These are phyloP conservation scores for Aramus guarauna DNA, from an alignment of 2,113 vertebrate species.

Conservation along the genomic window DNA sequence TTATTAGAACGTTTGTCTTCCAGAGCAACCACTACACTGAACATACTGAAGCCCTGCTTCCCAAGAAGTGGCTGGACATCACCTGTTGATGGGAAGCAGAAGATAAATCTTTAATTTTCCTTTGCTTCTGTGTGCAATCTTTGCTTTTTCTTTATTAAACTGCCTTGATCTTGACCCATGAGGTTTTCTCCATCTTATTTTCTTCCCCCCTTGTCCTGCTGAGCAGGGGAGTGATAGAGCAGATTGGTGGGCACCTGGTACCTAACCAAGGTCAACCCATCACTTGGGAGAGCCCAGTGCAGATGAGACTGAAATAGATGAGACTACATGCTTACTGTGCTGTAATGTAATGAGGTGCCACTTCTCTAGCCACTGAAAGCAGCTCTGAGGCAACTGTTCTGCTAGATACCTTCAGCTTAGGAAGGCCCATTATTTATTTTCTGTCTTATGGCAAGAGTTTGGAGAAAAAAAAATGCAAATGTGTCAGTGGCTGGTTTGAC, in stretches of 20 bases:
- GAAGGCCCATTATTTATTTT: neutral
- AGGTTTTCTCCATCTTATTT: neutral
- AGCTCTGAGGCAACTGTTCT: neutral
- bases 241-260: neutral
- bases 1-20: too few species aligned
- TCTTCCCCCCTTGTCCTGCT: neutral
- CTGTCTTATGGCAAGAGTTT: neutral
- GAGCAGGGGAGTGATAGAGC: neutral
- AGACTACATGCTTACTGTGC: neutral
- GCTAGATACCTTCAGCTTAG: neutral
- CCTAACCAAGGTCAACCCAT: neutral
- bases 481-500: neutral
- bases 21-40: accelerated
- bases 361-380: neutral
- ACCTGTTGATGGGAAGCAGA: neutral
- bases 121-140: accelerated
- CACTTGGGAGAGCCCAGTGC: too few species aligned
- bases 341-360: neutral
- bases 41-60: accelerated
- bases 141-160: neutral
- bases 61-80: neutral
- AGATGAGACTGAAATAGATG: neutral
- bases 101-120: neutral
- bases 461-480: neutral
- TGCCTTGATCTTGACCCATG: neutral